Conservation (phyloP, 2,113 vertebrate genomes). For the Varanus komodoensis region DNA sequence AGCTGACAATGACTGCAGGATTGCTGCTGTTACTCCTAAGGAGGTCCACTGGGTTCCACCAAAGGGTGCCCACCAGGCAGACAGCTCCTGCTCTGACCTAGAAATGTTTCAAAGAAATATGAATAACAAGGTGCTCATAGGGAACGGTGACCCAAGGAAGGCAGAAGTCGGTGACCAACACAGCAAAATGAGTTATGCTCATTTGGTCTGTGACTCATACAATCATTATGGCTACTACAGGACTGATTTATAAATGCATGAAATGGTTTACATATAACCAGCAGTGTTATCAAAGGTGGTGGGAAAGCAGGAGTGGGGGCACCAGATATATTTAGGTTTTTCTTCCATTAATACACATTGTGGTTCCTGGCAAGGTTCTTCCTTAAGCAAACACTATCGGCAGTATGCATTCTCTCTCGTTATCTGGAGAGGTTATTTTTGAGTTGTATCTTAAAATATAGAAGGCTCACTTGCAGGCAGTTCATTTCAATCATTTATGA, state of each 20-base stretch:
- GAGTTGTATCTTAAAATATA: slow-evolving; percentile 48
- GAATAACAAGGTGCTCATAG: too few species aligned
- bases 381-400: slow-evolving; percentile 62
- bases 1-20: too few species aligned
- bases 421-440: slow-evolving; percentile 64
- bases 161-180: neutral
- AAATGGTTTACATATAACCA: neutral
- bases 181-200: neutral
- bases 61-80: too few species aligned
- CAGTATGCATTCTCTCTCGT: slow-evolving; percentile 56
- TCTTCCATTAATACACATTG: slow-evolving; percentile 25
- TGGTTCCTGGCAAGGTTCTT: slow-evolving; percentile 43
- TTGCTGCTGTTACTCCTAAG: too few species aligned
- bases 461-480: slow-evolving; percentile 46
- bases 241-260: neutral
- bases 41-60: too few species aligned
- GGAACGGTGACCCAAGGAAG: neutral
- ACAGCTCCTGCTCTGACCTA: too few species aligned
- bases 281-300: neutral
- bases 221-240: neutral
- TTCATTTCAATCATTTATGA: slow-evolving; percentile 53
- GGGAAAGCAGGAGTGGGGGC: neutral
- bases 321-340: slow-evolving; percentile 1
- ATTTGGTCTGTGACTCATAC: slow-evolving; percentile 6
- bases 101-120: too few species aligned